Conservation (phyloP, 2,797 vertebrate genomes). For the Chlorospingus flavigularis region DNA sequence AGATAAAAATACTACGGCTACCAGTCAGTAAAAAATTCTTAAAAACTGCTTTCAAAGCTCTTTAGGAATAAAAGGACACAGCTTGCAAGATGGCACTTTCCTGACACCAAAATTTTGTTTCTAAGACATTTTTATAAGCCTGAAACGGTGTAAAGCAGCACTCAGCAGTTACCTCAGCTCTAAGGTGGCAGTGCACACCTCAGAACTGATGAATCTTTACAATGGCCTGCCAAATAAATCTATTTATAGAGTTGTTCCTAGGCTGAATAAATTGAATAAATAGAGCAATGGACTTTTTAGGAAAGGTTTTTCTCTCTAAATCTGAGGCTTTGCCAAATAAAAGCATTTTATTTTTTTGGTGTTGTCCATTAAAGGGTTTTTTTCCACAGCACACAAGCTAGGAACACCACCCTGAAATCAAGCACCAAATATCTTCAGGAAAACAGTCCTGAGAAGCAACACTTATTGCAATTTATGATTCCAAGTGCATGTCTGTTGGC, state of each 20-base stretch:
- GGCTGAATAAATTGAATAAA: neutral
- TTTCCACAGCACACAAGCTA: neutral
- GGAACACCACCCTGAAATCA: neutral
- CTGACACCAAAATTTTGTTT: neutral
- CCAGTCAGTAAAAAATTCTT: neutral
- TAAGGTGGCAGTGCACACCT: neutral
- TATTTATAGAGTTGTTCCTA: neutral
- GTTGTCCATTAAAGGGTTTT: neutral
- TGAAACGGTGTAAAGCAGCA: neutral
- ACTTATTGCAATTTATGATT: neutral
- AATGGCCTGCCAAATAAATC: neutral
- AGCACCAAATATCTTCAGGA: neutral
- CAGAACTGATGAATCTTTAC: neutral
- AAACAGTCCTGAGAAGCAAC: neutral
- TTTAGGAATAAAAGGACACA: neutral
- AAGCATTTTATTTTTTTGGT: neutral
- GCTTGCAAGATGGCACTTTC: neutral
- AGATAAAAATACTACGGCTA: neutral
- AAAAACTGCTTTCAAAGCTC: neutral
- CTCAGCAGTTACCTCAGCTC: neutral
- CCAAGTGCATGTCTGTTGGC: neutral
- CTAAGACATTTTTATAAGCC: neutral
- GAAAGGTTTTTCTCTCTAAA: neutral
- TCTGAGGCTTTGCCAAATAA: neutral
- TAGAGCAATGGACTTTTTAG: rapidly evolving